These are phyloP conservation scores for western clawed frog (Xenopus tropicalis) DNA, from an alignment of 2,113 vertebrate species.

Conservation along the genomic window DNA sequence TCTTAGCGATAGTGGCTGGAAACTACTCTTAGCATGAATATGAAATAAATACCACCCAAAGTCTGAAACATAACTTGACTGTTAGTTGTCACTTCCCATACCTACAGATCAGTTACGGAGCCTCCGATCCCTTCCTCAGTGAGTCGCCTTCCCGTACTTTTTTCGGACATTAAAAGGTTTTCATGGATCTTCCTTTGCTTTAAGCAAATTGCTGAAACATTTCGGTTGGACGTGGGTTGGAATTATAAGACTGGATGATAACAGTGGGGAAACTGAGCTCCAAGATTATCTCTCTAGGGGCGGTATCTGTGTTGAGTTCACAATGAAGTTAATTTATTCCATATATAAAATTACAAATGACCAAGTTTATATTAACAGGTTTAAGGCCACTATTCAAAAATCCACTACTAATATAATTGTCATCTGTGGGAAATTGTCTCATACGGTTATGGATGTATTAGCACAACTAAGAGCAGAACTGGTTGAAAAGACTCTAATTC, in stretches of 20 bases:
- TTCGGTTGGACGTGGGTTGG: slow-evolving; percentile 20
- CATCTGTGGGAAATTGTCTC: neutral
- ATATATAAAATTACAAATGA: neutral
- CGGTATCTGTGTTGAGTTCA: slow-evolving; percentile 11
- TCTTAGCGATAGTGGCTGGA: no score
- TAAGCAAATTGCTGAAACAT: neutral
- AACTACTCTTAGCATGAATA: no score
- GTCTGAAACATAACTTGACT: no score
- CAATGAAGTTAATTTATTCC: neutral
- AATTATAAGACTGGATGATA: slow-evolving; percentile 6
- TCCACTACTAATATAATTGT: neutral
- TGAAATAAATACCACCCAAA: no score
- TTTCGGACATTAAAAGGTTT: neutral
- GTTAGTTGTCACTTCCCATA: no score
- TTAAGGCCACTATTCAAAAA: neutral
- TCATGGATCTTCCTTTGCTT: neutral
- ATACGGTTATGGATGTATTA: neutral
- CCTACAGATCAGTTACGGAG: slow-evolving; percentile 19
- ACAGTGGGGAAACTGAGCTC: neutral
- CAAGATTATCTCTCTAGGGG: neutral
- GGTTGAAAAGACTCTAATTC: neutral
- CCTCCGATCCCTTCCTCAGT: neutral
- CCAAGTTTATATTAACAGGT: neutral
- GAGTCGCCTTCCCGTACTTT: neutral
- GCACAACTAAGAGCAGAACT: neutral